phyloP scores from a whole-genome alignment of 2,797 vertebrate genomes.

The Amblyopsis hoosieri region DNA sequence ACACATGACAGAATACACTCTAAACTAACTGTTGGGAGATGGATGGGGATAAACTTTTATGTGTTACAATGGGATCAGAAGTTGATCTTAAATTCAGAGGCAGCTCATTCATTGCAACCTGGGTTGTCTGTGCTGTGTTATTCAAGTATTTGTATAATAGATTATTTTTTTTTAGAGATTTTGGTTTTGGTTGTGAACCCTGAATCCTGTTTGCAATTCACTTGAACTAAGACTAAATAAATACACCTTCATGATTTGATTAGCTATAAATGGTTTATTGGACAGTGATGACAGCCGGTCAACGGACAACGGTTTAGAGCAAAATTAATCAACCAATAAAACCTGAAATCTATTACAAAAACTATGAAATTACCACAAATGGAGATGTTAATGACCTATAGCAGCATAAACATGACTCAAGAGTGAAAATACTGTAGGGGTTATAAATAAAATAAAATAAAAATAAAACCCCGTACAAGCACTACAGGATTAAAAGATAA shows the following conservation, averaged over 20 bases:
- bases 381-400: constrained; percentile 3
- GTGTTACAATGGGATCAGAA: constrained; percentile 27
- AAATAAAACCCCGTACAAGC: constrained; percentile 33
- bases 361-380: constrained; percentile 2
- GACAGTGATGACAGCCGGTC: constrained; percentile 62
- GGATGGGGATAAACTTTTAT: constrained; percentile 13
- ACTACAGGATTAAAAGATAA: constrained; percentile 27
- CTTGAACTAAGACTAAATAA: constrained; percentile 30
- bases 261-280: constrained; percentile 75
- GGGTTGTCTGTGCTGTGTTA: constrained; percentile 8
- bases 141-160: constrained; percentile 11
- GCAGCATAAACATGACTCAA: neutral
- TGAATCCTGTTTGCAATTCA: constrained; percentile 4
- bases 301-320: constrained; percentile 56
- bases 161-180: neutral
- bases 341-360: constrained; percentile 40
- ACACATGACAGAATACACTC: constrained; percentile 20
- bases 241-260: constrained; percentile 42
- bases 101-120: constrained; percentile 29
- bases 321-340: constrained; percentile 58
- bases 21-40: constrained; percentile 19
- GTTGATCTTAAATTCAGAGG: constrained; percentile 14
- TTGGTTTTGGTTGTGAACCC: neutral
- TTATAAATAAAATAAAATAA: constrained; percentile 34
- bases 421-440: constrained; percentile 29